A percentile compares a stretch with the other conserved stretches of the same genome.
These are phyloP conservation scores for Rhinoderma darwinii DNA, from an alignment of 2,113 vertebrate species.

Conservation along the genomic window DNA sequence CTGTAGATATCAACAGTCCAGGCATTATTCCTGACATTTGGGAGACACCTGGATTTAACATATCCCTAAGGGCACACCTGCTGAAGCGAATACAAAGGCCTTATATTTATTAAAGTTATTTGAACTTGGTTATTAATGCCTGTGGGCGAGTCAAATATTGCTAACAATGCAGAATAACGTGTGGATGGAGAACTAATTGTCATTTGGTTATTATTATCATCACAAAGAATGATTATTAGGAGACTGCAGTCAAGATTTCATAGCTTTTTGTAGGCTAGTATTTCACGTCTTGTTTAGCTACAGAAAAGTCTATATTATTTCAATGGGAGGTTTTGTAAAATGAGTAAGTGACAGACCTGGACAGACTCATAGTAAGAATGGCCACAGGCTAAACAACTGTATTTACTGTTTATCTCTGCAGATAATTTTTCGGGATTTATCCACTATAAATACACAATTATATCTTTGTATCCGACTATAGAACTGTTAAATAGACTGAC, in stretches of 20 bases:
- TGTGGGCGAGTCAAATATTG: conserved; percentile 21
- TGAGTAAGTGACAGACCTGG: conserved; percentile 3
- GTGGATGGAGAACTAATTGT: conserved; percentile 3
- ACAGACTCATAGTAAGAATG: neutral
- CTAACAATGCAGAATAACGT: conserved; percentile 10
- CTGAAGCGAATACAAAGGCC: neutral
- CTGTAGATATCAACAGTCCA: neutral
- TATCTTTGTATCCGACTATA: neutral
- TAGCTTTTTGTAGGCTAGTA: neutral
- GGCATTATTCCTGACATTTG: neutral
- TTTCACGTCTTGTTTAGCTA: neutral
- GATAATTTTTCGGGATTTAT: conserved; percentile 3
- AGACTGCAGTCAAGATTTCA: neutral
- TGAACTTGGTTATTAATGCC: conserved; percentile 15
- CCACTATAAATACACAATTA: neutral
- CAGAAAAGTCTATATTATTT: neutral
- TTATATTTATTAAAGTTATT: neutral
- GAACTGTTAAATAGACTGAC: neutral
- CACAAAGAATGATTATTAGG: conserved; percentile 33
- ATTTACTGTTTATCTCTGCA: neutral
- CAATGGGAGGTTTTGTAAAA: conserved; percentile 4
- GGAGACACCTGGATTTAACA: neutral
- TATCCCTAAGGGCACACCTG: neutral
- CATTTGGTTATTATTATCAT: neutral
- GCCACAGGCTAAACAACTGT: conserved; percentile 21